A percentile compares a stretch with the other conserved stretches of the same genome.
Conservation (phyloP, 2,888 invertebrate species). For the Corbicula japonica region DNA sequence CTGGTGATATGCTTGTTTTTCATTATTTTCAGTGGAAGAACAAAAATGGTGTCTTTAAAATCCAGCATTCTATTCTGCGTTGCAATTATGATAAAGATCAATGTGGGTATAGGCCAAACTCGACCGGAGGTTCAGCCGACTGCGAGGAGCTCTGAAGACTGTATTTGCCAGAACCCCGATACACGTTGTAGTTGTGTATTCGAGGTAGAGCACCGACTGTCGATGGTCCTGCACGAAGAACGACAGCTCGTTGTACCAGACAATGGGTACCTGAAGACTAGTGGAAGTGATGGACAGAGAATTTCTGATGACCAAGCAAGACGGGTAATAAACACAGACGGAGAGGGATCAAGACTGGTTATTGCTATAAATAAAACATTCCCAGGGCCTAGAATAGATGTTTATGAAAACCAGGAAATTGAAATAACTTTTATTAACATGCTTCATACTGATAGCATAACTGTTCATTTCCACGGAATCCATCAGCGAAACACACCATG, state of each 20-base stretch:
- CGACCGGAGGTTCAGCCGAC: slow-evolving; percentile 5
- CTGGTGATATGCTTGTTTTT: no score
- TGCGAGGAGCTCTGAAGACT: not conserved
- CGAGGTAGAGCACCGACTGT: slow-evolving; percentile 50
- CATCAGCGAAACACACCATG: slow-evolving; percentile 66
- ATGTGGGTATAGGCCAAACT: not conserved
- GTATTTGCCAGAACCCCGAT: slow-evolving; percentile 31
- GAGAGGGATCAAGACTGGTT: slow-evolving; percentile 61
- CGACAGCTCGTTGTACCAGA: slow-evolving; percentile 33
- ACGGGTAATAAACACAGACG: slow-evolving; percentile 72
- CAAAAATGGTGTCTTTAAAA: not conserved
- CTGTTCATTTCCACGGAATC: slow-evolving; percentile 77
- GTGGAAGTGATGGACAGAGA: not conserved
- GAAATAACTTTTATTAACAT: slow-evolving; percentile 62
- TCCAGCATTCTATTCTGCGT: not conserved
- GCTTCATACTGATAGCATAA: slow-evolving; percentile 66
- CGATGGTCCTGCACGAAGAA: slow-evolving; percentile 53
- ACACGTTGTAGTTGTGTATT: slow-evolving; percentile 50
- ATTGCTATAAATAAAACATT: slow-evolving; percentile 71
- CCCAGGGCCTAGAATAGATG: slow-evolving; percentile 76
- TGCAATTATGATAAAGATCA: not conserved
- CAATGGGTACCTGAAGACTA: slow-evolving; percentile 34
- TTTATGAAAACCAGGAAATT: slow-evolving; percentile 66
- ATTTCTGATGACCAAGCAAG: slow-evolving; percentile 27
- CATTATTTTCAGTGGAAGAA: no score